Evolutionary conservation across 2,888 invertebrate species (phyloP).

Genomic region (Trypoxylon attenuatum): DNA sequence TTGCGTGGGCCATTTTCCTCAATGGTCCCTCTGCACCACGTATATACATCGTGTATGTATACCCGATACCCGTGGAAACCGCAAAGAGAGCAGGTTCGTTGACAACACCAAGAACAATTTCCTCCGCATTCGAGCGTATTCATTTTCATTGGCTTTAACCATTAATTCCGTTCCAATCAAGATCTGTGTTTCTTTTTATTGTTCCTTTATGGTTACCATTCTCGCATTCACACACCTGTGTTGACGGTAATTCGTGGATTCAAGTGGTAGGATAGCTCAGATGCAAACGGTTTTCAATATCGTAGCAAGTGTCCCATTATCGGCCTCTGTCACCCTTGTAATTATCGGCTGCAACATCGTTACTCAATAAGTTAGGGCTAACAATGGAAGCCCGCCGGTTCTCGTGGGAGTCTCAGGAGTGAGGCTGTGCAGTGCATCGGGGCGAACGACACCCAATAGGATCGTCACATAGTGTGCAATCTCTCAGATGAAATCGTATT

Average conservation of each 20-base stretch:
- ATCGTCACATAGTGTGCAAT: slow-evolving; percentile 31
- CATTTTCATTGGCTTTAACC: too few species aligned
- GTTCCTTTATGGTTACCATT: too few species aligned
- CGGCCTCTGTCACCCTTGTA: slow-evolving; percentile 19
- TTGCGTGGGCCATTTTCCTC: background rate
- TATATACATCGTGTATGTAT: background rate
- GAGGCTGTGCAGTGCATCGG: slow-evolving; percentile 4
- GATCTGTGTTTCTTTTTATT: too few species aligned
- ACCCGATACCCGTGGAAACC: background rate
- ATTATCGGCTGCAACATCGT: slow-evolving; percentile 40
- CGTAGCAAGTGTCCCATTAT: slow-evolving; percentile 18
- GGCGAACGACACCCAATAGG: slow-evolving; percentile 28
- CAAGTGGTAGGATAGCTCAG: background rate
- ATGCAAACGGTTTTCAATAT: background rate
- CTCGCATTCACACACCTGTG: too few species aligned
- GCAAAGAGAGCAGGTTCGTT: background rate
- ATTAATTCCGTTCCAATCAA: too few species aligned
- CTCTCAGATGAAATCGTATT: too few species aligned
- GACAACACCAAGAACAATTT: background rate
- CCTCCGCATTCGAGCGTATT: too few species aligned
- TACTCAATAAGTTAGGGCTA: slow-evolving; percentile 25
- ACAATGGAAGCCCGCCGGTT: slow-evolving; percentile 28
- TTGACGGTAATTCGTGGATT: background rate
- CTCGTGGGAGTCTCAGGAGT: slow-evolving; percentile 15
- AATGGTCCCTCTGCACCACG: slow-evolving; percentile 11